Percentiles rank a stretch among this genome's conserved stretches.
phyloP scores from a whole-genome alignment of 2,888 invertebrate genomes.

The Panopea generosa region DNA sequence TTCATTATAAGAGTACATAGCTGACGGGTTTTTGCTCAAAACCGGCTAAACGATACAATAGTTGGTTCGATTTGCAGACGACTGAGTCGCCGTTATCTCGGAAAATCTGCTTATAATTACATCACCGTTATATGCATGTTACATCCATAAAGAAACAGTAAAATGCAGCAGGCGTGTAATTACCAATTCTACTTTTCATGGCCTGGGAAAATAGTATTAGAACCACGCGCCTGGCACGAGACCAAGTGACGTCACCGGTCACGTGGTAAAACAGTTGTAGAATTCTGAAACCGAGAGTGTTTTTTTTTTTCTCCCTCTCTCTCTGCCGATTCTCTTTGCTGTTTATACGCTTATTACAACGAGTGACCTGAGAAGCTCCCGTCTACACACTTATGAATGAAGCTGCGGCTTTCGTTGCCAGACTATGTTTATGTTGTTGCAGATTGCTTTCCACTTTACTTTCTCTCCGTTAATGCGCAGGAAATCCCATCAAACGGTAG shows the following conservation, averaged over 20 bases:
- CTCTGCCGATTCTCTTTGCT: too few relatives aligned
- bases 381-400: constrained; percentile 18
- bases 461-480: not conserved
- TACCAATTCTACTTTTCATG: constrained; percentile 38
- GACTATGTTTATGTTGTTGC: not conserved
- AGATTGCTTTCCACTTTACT: not conserved
- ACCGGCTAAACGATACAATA: too few relatives aligned
- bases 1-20: too few relatives aligned
- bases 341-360: not conserved
- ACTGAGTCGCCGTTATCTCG: too few relatives aligned
- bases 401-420: not conserved
- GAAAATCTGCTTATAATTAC: constrained; percentile 43
- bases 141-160: constrained; percentile 49
- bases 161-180: constrained; percentile 65
- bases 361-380: not conserved
- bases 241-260: constrained; percentile 60
- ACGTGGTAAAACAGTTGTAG: constrained; percentile 35
- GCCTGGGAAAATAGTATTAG: constrained; percentile 64
- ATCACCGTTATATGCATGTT: constrained; percentile 56
- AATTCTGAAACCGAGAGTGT: not conserved
- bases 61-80: too few relatives aligned
- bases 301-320: too few relatives aligned
- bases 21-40: too few relatives aligned
- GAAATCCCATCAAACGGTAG: not conserved
- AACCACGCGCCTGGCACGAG: constrained; percentile 65